A percentile compares a stretch with the other conserved stretches of the same genome.
Conservation (phyloP, 2,888 invertebrate species). For the Kryphioiulus occultus region DNA sequence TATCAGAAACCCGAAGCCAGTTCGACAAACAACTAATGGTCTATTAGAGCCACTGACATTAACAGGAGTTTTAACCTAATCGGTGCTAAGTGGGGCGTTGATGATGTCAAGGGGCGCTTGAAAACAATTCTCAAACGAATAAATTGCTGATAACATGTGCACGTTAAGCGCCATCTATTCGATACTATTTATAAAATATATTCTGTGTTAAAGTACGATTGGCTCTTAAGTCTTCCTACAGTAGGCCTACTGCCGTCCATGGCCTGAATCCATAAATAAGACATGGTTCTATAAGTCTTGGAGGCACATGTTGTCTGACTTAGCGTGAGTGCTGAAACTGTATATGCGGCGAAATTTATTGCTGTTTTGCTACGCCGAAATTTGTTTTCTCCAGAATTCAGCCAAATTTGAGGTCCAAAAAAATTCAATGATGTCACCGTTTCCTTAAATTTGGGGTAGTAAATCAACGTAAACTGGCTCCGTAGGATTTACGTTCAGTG, state of each 20-base stretch:
- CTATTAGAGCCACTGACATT: not conserved
- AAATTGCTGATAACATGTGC: not conserved
- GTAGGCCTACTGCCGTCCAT: conserved; percentile 1
- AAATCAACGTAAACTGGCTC: not conserved
- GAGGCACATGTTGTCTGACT: conserved; percentile 13
- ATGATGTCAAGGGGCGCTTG: not conserved
- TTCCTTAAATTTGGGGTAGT: not conserved
- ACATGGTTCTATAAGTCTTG: not conserved
- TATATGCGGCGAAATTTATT: conserved; percentile 2
- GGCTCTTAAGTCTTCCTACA: not conserved
- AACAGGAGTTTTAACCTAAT: not conserved
- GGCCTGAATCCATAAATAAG: not conserved
- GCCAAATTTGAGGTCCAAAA: not conserved
- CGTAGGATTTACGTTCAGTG: not conserved
- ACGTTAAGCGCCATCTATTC: not conserved
- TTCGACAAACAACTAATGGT: not conserved
- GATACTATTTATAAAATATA: not conserved
- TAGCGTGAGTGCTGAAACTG: conserved; percentile 17
- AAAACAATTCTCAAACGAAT: not conserved
- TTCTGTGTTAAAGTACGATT: not conserved
- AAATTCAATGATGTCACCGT: not conserved
- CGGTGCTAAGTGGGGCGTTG: not conserved
- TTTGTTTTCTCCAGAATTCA: not conserved
- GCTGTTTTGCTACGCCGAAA: not conserved
- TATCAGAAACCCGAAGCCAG: not conserved